A percentile compares a stretch with the other conserved stretches of the same genome.
phyloP scores from a whole-genome alignment of 2,797 vertebrate species.

The Nannoperca obscura region DNA sequence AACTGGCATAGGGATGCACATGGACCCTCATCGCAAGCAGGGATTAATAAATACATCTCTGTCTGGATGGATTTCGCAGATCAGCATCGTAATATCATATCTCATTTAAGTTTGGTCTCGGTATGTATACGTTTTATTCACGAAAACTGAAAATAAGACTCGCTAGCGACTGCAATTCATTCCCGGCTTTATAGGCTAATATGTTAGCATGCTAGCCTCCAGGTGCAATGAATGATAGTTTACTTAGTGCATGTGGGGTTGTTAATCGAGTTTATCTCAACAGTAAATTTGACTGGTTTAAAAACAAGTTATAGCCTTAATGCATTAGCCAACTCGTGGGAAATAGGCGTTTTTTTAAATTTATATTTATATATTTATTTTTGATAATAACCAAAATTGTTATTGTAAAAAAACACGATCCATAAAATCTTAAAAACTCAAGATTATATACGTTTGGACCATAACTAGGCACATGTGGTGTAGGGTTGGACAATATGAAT shows the following conservation, averaged over 20 bases:
- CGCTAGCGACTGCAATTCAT: rapidly evolving
- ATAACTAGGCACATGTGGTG: too few relatives aligned
- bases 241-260: neutral
- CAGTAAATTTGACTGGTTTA: neutral
- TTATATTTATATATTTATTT: too few relatives aligned
- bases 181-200: constrained; percentile 20
- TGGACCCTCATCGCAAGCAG: constrained; percentile 43
- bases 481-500: neutral
- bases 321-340: rapidly evolving
- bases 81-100: neutral
- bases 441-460: neutral
- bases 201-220: constrained; percentile 54
- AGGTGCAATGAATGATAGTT: neutral
- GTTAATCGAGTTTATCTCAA: neutral
- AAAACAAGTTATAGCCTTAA: neutral
- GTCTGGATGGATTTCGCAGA: neutral
- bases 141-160: neutral
- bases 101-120: neutral
- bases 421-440: too few relatives aligned
- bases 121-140: constrained; percentile 53
- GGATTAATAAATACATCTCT: neutral
- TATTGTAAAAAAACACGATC: neutral
- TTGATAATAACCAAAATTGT: neutral
- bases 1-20: constrained; percentile 62
- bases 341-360: rapidly evolving